Conservation (phyloP, 2,888 invertebrate species). For the Limnephilus lunatus region DNA sequence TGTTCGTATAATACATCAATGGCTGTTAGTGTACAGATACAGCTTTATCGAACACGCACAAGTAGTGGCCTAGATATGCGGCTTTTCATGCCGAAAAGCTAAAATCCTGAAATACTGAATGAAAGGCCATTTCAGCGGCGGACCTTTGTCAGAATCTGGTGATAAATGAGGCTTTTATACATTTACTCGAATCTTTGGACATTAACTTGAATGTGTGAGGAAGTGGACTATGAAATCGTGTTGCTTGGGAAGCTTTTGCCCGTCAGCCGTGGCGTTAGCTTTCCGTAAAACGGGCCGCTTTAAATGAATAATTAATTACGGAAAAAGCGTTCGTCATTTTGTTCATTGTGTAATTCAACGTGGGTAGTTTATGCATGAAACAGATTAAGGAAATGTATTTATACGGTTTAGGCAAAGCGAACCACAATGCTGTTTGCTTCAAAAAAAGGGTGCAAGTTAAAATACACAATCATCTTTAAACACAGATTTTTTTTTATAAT, state of each 20-base stretch:
- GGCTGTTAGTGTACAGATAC: not conserved
- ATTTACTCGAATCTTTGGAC: not conserved
- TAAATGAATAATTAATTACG: conserved; percentile 13
- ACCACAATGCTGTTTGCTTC: not conserved
- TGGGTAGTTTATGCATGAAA: not conserved
- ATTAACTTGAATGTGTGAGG: not conserved
- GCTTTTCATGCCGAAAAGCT: conserved; percentile 22
- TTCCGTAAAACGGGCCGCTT: conserved; percentile 14
- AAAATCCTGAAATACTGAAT: not conserved
- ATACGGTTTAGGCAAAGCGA: not conserved
- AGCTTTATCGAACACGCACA: conserved; percentile 38
- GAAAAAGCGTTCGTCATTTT: not conserved
- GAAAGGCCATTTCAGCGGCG: conserved; percentile 28
- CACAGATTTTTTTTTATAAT: no score
- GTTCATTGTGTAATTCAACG: not conserved
- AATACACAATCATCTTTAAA: no score
- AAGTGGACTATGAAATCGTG: conserved; percentile 16
- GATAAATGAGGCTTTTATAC: conserved; percentile 42
- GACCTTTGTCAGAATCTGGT: conserved; percentile 32
- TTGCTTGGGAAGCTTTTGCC: not conserved
- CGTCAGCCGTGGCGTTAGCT: conserved; percentile 35
- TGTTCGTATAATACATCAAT: not conserved
- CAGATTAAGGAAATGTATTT: not conserved
- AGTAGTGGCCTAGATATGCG: conserved; percentile 36
- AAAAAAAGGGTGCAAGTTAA: no score